Evolutionary conservation across 1,140 invertebrate species (phyloP), one percentile per base, ranked within the genome.

Genomic region (Cataglyphis hispanica): DNA sequence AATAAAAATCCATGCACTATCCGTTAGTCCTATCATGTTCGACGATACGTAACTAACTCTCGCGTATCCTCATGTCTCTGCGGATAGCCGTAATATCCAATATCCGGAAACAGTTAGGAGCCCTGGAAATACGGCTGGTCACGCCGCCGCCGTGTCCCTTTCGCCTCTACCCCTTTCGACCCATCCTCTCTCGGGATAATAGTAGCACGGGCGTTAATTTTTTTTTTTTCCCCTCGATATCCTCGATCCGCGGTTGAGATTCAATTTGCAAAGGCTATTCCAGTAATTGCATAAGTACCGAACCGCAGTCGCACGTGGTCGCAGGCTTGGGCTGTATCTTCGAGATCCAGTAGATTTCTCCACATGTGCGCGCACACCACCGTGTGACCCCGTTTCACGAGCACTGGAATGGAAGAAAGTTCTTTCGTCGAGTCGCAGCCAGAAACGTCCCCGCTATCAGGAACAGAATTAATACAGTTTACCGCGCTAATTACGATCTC

Each of bases 221-320:
- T 83, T 89, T 88, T 83, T 85, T 50, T 46, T 10, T 40, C 8
- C 70, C 53, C 74, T 77, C 74, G 61, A 89, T 88, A 90, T 87
- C 61, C 66, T 46, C 70, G 34, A 64, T 31, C 31, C 63, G 70
- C 46, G 86, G 90, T 91, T 72, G 84, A 88, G 87, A 91, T 91
- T 91, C 87, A 90, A 91, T 91, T 91, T 91, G 89, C 89, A 85
- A 88, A 74, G 80, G 88, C 89, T 83, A 91, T 91, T 91, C 81
- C 80, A 77, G 84, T 91, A 91, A 91, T 91, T 91, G 89, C 84
- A 60, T 86, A 89, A 91, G 80, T 91, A 89, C 86, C 78, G 85
- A 72, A 88, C 88, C 88, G 76, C 88, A 86, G 87, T 88, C 90
- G 87, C 90, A 86, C 85, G 89, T 89, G 87, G 87, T 74, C 67